A percentile compares a stretch with the other conserved stretches of the same genome.
Conservation (phyloP, 1,140 invertebrate genomes). For the Halictus rubicundus region DNA sequence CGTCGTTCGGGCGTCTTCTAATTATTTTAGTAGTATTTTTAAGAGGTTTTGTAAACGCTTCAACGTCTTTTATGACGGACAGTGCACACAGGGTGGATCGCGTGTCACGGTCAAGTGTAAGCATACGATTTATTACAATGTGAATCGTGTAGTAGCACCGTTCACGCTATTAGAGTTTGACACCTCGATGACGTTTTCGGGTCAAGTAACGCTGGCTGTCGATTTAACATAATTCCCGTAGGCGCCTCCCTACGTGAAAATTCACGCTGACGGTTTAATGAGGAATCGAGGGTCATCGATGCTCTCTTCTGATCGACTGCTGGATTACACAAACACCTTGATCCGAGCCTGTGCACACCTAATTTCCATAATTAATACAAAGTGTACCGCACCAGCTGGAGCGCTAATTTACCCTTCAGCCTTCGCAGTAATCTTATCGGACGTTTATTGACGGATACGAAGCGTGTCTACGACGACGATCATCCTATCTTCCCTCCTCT, state of each 20-base stretch:
- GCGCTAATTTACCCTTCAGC: too few species aligned
- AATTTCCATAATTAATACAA: not conserved
- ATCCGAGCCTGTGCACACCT: not conserved
- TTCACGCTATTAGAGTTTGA: slow-evolving; percentile 13
- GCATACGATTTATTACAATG: not conserved
- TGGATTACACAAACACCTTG: not conserved
- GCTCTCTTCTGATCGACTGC: not conserved
- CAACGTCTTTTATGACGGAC: too few species aligned
- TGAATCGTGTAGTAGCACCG: not conserved
- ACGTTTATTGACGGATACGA: too few species aligned
- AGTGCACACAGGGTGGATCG: not conserved
- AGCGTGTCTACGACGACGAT: too few species aligned
- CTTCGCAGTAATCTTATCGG: too few species aligned
- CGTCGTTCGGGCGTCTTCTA: too few species aligned
- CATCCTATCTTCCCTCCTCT: too few species aligned
- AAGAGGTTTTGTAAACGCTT: too few species aligned
- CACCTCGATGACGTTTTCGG: slow-evolving; percentile 34
- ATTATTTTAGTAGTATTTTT: too few species aligned
- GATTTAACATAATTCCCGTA: slow-evolving; percentile 37
- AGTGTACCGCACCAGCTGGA: not conserved
- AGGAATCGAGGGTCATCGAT: not conserved
- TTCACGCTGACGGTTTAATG: slow-evolving; percentile 11
- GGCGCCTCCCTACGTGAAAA: not conserved
- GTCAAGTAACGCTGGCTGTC: slow-evolving; percentile 40
- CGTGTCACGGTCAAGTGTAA: slow-evolving; percentile 25